Base-by-base conservation (phyloP, 2,888 invertebrate species). In the Sphaerophoria rueppellii region DNA sequence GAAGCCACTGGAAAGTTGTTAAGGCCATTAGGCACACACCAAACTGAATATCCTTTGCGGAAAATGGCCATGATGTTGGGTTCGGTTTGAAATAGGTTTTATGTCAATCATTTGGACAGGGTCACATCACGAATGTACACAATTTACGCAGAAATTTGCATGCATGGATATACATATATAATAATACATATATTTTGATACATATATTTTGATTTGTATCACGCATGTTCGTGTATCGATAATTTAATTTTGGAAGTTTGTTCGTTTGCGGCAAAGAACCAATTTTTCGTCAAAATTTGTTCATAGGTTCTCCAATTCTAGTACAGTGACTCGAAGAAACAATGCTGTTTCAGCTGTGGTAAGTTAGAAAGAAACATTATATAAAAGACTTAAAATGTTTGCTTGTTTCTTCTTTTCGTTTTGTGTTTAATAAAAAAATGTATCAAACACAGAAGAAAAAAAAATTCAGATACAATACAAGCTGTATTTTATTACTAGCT, bases 241-340 rank as follows among this genome's bases (percentile, higher is more conserved):
- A 82, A 74, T 78, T 78, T 63, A 61, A 82, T 82, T 80, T 80
- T 63, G 48, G n/a, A 35, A 37, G 70, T 52, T 78, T 73, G 78
- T 50, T 69, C 69, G 60, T 60, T 72, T 82, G 77, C 34, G 82
- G 82, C 78, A 9, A 12, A 14, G 32, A 67, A 32, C 52, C 52
- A 72, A 54, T 58, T 73, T 58, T 46, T 48, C 32, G 52, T 43
- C 9, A 11, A 11, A 11, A 11, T 43, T 43, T 9, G 40, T 9
- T 43, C 43, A 11, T 11, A 11, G 2, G 9, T 40, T 40, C 9
- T 43, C 43, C 6, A 24, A 24, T 24, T 16, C 6, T 6, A 3
- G 57, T 65, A 32, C 65, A 65, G 43, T 24, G 16, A 43, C 6
- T 32, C 58, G 24, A 3, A 58, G 40, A 40, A 9, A 43, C 12